Conservation (phyloP, 2,888 invertebrate genomes). For the Macroteleia sp. region DNA sequence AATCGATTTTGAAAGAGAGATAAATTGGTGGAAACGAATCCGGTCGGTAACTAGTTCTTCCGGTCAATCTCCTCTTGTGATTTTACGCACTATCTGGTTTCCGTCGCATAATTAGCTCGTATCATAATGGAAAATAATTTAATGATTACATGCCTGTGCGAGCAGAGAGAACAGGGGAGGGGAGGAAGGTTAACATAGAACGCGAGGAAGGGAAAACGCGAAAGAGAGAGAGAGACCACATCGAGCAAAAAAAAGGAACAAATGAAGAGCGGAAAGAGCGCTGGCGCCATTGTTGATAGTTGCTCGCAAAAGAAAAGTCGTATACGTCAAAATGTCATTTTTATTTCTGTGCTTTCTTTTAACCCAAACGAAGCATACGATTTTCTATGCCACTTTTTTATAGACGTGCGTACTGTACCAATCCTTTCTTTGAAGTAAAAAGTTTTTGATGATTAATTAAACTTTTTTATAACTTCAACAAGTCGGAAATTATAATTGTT, state of each 20-base stretch:
- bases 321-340: slow-evolving; percentile 64
- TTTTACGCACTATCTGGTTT: slow-evolving; percentile 71
- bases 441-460: too few relatives aligned
- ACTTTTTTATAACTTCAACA: too few relatives aligned
- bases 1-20: slow-evolving; percentile 55
- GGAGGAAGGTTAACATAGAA: slow-evolving; percentile 33
- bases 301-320: slow-evolving; percentile 56
- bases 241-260: slow-evolving; percentile 38
- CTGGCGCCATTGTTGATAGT: slow-evolving; percentile 58
- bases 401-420: too few relatives aligned
- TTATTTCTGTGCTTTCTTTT: slow-evolving; percentile 50
- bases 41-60: slow-evolving; percentile 67
- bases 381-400: slow-evolving; percentile 47
- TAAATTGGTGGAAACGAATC: slow-evolving; percentile 54
- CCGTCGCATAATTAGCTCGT: slow-evolving; percentile 76
- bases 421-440: too few relatives aligned
- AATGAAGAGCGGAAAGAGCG: slow-evolving; percentile 54
- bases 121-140: slow-evolving; percentile 74
- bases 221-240: slow-evolving; percentile 17
- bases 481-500: too few relatives aligned
- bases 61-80: slow-evolving; percentile 67
- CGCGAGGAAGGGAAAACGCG: slow-evolving; percentile 26
- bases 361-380: slow-evolving; percentile 44
- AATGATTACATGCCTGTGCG: slow-evolving; percentile 67
- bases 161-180: slow-evolving; percentile 28